phyloP scores from a whole-genome alignment of 37 sponge, comb jelly and placozoan genomes.

The Corticium candelabrum region DNA sequence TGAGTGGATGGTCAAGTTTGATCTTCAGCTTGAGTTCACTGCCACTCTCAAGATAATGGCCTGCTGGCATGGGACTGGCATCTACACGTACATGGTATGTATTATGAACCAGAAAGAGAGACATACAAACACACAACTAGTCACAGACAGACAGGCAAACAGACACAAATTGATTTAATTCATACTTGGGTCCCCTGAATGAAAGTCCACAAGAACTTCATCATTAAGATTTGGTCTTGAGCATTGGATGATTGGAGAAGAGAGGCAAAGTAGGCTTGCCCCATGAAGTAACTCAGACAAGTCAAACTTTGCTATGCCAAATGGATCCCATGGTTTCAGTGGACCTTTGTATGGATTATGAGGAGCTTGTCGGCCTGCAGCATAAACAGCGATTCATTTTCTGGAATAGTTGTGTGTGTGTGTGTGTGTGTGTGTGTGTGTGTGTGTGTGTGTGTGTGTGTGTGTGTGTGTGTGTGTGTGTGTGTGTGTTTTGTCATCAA shows the following conservation, averaged over 20 bases:
- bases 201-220: neutral
- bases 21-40: conserved; percentile 34
- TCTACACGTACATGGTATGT: neutral
- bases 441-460: conserved; percentile 11
- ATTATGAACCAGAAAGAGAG: too few relatives aligned
- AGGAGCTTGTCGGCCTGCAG: neutral
- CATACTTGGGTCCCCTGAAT: neutral
- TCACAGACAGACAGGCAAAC: too few relatives aligned
- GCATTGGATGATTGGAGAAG: conserved; percentile 39
- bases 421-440: conserved; percentile 8
- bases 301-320: conserved; percentile 63
- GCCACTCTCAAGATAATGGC: conserved; percentile 32
- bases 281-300: conserved; percentile 53
- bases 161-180: neutral
- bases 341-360: conserved; percentile 23
- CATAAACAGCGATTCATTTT: neutral
- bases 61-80: conserved; percentile 19
- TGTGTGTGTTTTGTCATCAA: neutral
- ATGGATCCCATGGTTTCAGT: conserved; percentile 30
- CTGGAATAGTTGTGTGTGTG: neutral
- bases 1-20: conserved; percentile 32
- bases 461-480: conserved; percentile 2
- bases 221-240: conserved; percentile 12
- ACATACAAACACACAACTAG: too few relatives aligned
- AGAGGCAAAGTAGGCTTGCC: conserved; percentile 28